Base-by-base conservation (phyloP, 2,888 invertebrate genomes). In the Drosophila mimica region DNA sequence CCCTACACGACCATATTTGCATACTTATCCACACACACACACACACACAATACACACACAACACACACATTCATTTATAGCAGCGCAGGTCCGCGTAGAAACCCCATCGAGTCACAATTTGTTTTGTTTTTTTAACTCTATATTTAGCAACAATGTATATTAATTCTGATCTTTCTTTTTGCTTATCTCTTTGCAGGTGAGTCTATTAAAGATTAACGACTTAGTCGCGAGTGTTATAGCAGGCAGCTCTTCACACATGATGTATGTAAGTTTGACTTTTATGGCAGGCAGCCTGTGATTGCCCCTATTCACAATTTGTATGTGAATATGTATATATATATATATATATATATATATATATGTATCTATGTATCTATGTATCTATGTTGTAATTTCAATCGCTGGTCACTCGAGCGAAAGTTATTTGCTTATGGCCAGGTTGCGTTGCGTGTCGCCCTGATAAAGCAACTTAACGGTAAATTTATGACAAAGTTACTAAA, bases 171-270 rank as follows among this genome's bases (percentile, higher is more conserved):
- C 48, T 40, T 54, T 8, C 20, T 49, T 31, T 36, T 59, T 63
- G 20, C 31, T 63, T 86, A 52, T 87, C 57, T 89, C 73, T 56
- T 89, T 86, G 53, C 85, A 86, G 86, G 86, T 86, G 85, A 86
- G 86, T 86, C 71, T 53, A 38, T 61, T 7, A 28, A 33, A 54
- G 36, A 72, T 65, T 63, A 63, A 67, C 78, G 48, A 67, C 61
- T 60, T 56, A 28, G 60, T 43, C 43, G 84, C 63, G 57, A 71
- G 77, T 71, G 71, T 64, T 25, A 63, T 63, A 74, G 69, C 36
- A 53, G 20, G 1, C 51, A 8, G 43, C n/a, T n/a, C 43, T 25
- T 6, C 8, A n/a, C 9, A 13, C 34, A 4, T 13, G 13, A 34
- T 13, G 8, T 4, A 17, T 15, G 46, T 25, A 46, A 46, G 46